Evolutionary conservation across 2,113 vertebrate species (phyloP).

Genomic region (Cnemophilus loriae): DNA sequence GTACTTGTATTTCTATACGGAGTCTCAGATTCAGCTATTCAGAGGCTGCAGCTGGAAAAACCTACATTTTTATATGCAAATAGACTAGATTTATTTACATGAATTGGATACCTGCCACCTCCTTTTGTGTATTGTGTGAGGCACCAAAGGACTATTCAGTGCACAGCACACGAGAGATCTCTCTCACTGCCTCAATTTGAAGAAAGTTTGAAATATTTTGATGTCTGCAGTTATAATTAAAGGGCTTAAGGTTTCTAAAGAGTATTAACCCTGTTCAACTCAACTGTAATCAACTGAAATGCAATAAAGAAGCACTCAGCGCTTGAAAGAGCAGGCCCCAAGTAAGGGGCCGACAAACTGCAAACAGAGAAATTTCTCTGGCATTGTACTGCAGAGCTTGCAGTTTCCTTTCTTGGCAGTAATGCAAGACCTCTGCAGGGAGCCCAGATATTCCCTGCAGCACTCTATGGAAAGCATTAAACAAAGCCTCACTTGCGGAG

Average conservation of each 20-base stretch:
- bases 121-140: neutral
- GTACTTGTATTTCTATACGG: neutral
- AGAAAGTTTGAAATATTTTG: neutral
- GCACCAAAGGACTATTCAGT: neutral
- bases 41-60: neutral
- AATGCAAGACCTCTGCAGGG: neutral
- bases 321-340: neutral
- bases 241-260: neutral
- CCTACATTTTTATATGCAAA: neutral
- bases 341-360: neutral
- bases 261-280: neutral
- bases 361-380: neutral
- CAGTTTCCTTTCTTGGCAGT: neutral
- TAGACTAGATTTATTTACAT: neutral
- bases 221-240: neutral
- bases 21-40: neutral
- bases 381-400: neutral
- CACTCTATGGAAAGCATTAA: neutral
- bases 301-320: neutral
- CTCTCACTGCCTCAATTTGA: neutral
- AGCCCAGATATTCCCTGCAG: slow-evolving; percentile 16
- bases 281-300: neutral
- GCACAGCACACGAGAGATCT: neutral
- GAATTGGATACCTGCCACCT: neutral
- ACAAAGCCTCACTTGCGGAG: slow-evolving; percentile 84